Evolutionary conservation across 1,140 invertebrate species (phyloP), one percentile per base, ranked within the genome.

Genomic region (Drosophila repletoides): DNA sequence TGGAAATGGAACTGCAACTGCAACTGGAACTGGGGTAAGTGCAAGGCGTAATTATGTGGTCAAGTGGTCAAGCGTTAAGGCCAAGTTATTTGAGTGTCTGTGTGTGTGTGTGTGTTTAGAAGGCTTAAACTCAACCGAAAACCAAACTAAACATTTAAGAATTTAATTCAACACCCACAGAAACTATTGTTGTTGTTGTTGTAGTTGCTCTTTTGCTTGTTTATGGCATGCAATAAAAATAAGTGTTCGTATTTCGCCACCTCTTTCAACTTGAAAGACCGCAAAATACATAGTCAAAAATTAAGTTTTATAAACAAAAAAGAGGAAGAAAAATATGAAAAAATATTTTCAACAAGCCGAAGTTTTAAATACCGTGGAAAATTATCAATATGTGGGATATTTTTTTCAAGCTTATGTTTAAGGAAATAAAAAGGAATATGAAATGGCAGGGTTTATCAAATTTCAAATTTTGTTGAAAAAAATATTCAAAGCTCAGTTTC

Each of bases 1-100:
- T 41, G 40, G 19, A 38, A n/a, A 2, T 28, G 22, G 5, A 22
- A 19, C 28, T 19, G 17, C 5, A 15, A 38, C 1, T 2, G 19
- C 22, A 46, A 4, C n/a, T 14, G 40, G 46, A 59, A 59, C 41
- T 53, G 55, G 70, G 73, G 66, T 58, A 79, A 83, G 74, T 74
- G 79, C 74, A 84, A 43, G 58, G 60, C 65, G 79, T 83, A 83
- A 83, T 83, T 83, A 83, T 86, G 79, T 86, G 79, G 79, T 83
- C 74, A 72, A 61, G 64, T 63, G 71, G 79, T 71, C 58, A 58
- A 41, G 67, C 43, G 48, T 60, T 59, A 58, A 76, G 43, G 24
- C 9, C 28, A 46, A 56, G 65, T 31, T 45, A 10, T 10, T 38
- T 28, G 7, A 33, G 10, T 65, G 55, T 34, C 17, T 51, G 48